Conservation (phyloP, 2,113 vertebrate genomes). For the Castor canadensis region DNA sequence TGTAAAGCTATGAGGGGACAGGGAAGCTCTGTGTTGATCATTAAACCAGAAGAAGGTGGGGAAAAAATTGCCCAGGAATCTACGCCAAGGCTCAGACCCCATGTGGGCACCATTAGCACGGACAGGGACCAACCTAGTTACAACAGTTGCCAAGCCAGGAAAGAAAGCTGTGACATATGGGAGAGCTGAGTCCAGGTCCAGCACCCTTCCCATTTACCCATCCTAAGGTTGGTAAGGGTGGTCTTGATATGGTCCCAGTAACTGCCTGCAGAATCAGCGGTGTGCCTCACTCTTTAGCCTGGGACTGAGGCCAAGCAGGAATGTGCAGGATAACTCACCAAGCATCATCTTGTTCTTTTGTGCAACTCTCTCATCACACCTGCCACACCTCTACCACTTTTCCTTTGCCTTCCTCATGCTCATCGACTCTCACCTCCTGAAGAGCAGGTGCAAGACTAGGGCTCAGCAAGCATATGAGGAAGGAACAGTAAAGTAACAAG, state of each 20-base stretch:
- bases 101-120: constrained; percentile 40
- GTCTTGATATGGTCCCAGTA: not conserved
- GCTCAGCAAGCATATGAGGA: not conserved
- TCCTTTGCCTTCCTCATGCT: not conserved
- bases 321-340: not conserved
- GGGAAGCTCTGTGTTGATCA: constrained; percentile 21
- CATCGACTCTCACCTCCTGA: not conserved
- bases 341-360: not conserved
- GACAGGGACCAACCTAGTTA: constrained; percentile 32
- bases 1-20: constrained; percentile 55
- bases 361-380: not conserved
- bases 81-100: constrained; percentile 55
- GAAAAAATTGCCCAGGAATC: constrained; percentile 24
- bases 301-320: not conserved
- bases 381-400: not conserved
- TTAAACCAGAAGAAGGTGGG: constrained; percentile 31
- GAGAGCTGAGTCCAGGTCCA: not conserved
- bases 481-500: not conserved
- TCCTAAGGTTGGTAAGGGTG: not conserved
- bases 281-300: not conserved
- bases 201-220: not conserved
- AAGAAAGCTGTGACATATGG: constrained; percentile 48
- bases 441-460: not conserved
- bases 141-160: constrained; percentile 26
- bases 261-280: not conserved